Percentiles rank a stretch among this genome's conserved stretches.
Evolutionary conservation across 2,797 vertebrate genomes (phyloP).

Genomic region (Cyprinella venusta): DNA sequence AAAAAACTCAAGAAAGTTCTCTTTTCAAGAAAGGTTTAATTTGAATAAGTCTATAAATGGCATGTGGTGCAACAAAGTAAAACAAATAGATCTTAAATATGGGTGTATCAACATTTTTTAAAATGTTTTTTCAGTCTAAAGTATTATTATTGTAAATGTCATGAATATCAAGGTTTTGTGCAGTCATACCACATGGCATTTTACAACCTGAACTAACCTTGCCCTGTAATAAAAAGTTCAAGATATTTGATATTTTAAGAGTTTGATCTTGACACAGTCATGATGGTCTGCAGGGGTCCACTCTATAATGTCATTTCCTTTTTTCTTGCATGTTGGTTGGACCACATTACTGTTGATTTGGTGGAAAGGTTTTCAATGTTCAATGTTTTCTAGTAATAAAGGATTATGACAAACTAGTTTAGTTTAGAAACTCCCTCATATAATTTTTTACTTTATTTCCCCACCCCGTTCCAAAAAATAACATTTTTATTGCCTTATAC

Average conservation of each 20-base stretch:
- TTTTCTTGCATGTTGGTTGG: background rate
- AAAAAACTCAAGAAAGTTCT: background rate
- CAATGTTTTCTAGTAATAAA: background rate
- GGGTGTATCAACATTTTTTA: background rate
- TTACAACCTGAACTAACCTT: background rate
- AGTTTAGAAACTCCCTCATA: no score
- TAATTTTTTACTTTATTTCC: no score
- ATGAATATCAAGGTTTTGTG: constrained; percentile 2
- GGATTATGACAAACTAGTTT: background rate
- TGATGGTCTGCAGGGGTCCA: background rate
- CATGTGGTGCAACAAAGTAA: background rate
- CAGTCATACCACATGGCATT: background rate
- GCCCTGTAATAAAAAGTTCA: constrained; percentile 5
- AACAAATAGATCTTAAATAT: background rate
- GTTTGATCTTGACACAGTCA: constrained; percentile 1
- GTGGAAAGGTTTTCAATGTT: background rate
- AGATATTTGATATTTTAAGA: constrained; percentile 13
- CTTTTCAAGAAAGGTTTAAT: background rate
- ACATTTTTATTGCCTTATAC: background rate
- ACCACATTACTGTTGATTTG: background rate
- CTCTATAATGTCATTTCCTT: background rate
- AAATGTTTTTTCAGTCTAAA: background rate
- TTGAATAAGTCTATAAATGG: background rate
- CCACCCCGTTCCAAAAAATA: no score
- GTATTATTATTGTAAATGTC: background rate